Base-by-base conservation (phyloP, 1,140 invertebrate species). In the Drosophila sechellia region DNA sequence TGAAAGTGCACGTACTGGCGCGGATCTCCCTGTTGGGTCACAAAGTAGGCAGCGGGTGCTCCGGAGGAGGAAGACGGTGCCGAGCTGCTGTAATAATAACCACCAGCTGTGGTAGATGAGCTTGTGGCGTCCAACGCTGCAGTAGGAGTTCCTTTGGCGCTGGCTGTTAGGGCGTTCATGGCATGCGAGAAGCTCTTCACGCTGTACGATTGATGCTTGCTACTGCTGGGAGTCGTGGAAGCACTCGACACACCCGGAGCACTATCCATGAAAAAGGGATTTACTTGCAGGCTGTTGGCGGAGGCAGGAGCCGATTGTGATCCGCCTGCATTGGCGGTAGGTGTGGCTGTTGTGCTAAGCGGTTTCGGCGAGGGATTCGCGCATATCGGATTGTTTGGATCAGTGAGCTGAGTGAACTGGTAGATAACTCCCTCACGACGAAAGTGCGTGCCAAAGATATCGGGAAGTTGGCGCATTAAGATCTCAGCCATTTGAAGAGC, bases 401-500 rank as follows among this genome's bases (percentile, higher is more conserved):
- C 95, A 53, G 94, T 95, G 50, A 98, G 93, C 89, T 96, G 95
- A 76, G 96, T 95, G 43, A 98, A 95, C 93, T 98, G 97, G 93
- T 98, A 97, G 92, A 98, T 95, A 8, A 98, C 98, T 63, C 97
- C 98, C 93, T 99, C 98, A 68, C 98, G 95, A 39, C 97, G 95
- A 92, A 99, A 99, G 93, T 98, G 98, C 42, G 98, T 95, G 45
- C 96, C 96, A 94, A 99, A 99, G 31, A 98, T 95, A 78, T 99
- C 96, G 3, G 98, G 97, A 65, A 99, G 92, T 85, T 98, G 98
- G 91, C 98, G 96, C 97, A 99, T 99, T 15, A 99, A 93, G 76
- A 99, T 98, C 92, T 98, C 97, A 15, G 97, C 97, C 95, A 99
- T 97, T 93, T 99, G 98, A 42, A 99, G 93, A n/a, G 98, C 98